Percentiles rank a stretch among this genome's conserved stretches.
These are phyloP conservation scores for Agraylea sexmaculata DNA, from an alignment of 1,140 invertebrate species.

Conservation along the genomic window DNA sequence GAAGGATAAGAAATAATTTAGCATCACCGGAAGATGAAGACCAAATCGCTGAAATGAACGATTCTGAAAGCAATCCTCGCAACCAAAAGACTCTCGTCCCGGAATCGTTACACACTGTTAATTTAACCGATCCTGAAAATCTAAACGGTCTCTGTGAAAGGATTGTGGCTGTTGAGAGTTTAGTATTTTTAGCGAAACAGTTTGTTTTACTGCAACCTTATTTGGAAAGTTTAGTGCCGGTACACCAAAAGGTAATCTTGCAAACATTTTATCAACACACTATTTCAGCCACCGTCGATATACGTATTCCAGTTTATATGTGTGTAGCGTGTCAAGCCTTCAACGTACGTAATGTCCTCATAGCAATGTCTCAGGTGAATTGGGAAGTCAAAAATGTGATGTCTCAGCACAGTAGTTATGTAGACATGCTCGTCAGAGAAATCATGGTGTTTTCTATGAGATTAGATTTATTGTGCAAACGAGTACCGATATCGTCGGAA, in stretches of 20 bases:
- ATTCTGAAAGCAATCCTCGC: conserved; percentile 29
- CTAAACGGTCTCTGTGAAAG: conserved; percentile 74
- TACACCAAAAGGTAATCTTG: conserved; percentile 50
- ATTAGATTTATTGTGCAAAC: conserved; percentile 53
- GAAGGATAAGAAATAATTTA: conserved; percentile 60
- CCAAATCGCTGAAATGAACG: conserved; percentile 9
- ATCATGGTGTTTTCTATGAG: conserved; percentile 67
- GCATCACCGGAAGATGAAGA: conserved; percentile 26
- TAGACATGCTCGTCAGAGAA: conserved; percentile 63
- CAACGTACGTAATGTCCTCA: conserved; percentile 66
- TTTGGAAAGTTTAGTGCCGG: conserved; percentile 59
- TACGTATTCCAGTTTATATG: conserved; percentile 77
- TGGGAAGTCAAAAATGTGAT: conserved; percentile 96
- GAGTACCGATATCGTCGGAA: conserved; percentile 58
- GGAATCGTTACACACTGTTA: conserved; percentile 55
- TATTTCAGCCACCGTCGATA: conserved; percentile 53
- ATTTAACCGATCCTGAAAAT: conserved; percentile 57
- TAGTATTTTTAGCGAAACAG: conserved; percentile 80
- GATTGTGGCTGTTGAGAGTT: conserved; percentile 83
- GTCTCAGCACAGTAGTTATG: conserved; percentile 87
- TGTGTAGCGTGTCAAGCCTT: conserved; percentile 66
- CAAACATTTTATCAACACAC: conserved; percentile 72
- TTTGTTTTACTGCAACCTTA: conserved; percentile 73
- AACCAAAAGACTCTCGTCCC: conserved; percentile 46
- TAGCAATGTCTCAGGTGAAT: conserved; percentile 81